Percentiles rank a stretch among this genome's conserved stretches.
These are phyloP conservation scores for Ginglymostoma cirratum DNA, from an alignment of 2,113 vertebrate genomes.

Conservation along the genomic window DNA sequence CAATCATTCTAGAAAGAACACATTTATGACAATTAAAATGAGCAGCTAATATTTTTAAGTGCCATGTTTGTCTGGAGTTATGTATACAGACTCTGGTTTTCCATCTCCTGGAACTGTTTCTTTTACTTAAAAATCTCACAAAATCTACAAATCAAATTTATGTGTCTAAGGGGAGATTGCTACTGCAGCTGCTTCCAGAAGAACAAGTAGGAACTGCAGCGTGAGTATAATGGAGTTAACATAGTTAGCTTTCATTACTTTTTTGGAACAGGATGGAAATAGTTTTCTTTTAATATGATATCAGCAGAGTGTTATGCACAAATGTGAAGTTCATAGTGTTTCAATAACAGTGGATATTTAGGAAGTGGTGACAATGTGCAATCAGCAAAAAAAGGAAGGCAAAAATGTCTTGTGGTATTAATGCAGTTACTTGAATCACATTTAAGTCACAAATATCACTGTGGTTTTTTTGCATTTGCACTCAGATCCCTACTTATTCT, in stretches of 20 bases:
- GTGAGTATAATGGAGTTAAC: conserved; percentile 32
- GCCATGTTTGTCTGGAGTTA: conserved; percentile 3
- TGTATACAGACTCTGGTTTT: conserved; percentile 25
- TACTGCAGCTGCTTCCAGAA: conserved; percentile 56
- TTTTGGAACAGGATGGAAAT: conserved; percentile 18
- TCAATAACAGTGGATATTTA: conserved; percentile 69
- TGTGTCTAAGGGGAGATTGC: conserved; percentile 58
- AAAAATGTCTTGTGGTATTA: conserved; percentile 71
- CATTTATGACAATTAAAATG: conserved; percentile 31
- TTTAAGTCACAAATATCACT: conserved; percentile 71
- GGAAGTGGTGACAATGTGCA: conserved; percentile 88
- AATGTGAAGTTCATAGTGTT: conserved; percentile 49
- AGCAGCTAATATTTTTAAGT: conserved; percentile 33
- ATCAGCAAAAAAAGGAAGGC: conserved; percentile 78
- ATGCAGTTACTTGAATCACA: conserved; percentile 85
- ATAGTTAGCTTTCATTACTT: conserved; percentile 18
- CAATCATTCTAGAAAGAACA: conserved; percentile 34
- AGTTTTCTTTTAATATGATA: conserved; percentile 34
- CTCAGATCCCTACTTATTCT: conserved; percentile 59
- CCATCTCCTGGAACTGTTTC: conserved; percentile 45
- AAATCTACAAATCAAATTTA: conserved; percentile 74
- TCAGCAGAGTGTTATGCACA: conserved; percentile 32
- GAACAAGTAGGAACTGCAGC: conserved; percentile 40
- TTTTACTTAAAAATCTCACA: conserved; percentile 52
- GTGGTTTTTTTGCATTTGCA: conserved; percentile 68